Conservation (phyloP, 1,140 invertebrate genomes). For the Phymorhynchus buccinoides region DNA sequence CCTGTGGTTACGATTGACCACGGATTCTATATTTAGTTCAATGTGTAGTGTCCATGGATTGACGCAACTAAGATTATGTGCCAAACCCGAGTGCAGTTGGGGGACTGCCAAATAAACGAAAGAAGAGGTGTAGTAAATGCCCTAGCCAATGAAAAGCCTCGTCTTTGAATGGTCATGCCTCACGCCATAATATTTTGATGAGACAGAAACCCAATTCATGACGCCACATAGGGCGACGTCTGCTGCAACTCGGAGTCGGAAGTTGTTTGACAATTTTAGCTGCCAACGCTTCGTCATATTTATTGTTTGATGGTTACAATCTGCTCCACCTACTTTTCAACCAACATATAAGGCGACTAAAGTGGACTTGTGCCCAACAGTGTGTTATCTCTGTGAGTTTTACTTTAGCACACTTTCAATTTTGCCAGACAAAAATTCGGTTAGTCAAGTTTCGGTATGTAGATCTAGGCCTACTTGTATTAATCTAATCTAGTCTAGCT, state of each 20-base stretch:
- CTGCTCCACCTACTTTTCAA: neutral
- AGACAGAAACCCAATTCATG: neutral
- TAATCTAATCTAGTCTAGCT: no score
- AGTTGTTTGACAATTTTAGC: neutral
- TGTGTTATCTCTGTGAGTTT: neutral
- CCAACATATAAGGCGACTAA: neutral
- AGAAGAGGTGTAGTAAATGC: neutral
- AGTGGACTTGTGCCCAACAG: neutral
- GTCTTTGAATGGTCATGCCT: neutral
- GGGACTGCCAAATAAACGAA: neutral
- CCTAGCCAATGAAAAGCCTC: neutral
- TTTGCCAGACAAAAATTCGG: neutral
- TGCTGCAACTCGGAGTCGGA: neutral
- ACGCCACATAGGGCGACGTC: neutral
- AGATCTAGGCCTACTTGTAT: neutral
- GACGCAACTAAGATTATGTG: neutral
- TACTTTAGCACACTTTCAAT: neutral
- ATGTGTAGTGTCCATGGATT: no score
- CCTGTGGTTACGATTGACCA: neutral
- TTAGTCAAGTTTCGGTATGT: neutral
- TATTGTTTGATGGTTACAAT: neutral
- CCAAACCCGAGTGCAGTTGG: neutral
- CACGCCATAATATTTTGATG: conserved; percentile 23
- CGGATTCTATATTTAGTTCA: no score
- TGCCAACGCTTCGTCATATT: neutral